A percentile compares a stretch with the other conserved stretches of the same genome.
Conservation (phyloP, 2,113 vertebrate species). For the Oenanthe oenanthe region DNA sequence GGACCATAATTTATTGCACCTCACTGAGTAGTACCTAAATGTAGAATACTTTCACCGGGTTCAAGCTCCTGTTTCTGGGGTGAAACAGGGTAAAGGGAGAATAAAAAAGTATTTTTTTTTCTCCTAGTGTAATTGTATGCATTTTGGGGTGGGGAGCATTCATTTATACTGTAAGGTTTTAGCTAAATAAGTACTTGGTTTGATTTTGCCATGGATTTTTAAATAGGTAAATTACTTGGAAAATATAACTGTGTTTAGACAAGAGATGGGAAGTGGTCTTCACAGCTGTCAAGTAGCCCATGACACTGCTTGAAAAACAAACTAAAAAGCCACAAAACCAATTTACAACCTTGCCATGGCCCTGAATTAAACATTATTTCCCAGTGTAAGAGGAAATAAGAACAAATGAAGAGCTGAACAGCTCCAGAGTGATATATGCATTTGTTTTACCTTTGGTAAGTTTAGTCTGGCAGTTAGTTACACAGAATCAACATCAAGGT, state of each 20-base stretch:
- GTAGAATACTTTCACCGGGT: background rate
- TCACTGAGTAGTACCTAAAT: background rate
- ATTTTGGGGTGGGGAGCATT: rapidly evolving
- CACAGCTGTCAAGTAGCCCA: background rate
- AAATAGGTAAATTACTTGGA: background rate
- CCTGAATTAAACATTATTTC: background rate
- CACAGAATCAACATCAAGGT: background rate
- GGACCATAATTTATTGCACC: background rate
- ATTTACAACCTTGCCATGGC: rapidly evolving
- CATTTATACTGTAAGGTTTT: background rate
- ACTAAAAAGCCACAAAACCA: background rate
- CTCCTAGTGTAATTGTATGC: background rate
- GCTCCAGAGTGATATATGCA: background rate
- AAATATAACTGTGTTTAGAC: background rate
- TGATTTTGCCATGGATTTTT: background rate
- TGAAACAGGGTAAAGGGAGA: background rate
- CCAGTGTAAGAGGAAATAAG: background rate
- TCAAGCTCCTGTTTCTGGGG: background rate
- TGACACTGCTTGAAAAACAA: background rate
- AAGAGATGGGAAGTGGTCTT: background rate
- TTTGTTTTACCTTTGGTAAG: background rate
- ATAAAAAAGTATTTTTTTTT: background rate
- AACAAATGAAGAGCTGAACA: background rate
- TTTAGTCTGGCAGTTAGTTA: background rate
- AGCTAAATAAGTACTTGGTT: background rate